Evolutionary conservation across 2,888 invertebrate genomes (phyloP), one percentile per base, ranked within the genome.

Genomic region (Tipula unca): DNA sequence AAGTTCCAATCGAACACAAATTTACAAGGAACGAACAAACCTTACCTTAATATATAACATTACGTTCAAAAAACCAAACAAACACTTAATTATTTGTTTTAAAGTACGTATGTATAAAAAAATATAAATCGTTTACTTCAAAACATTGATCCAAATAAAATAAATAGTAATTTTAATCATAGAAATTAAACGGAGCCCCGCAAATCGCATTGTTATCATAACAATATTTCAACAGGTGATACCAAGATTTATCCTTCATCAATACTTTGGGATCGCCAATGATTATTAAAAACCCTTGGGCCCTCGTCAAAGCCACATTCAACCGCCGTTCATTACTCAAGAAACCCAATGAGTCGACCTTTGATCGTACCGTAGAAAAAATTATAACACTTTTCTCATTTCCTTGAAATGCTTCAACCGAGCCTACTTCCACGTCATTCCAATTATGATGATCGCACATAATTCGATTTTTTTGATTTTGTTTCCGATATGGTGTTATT

Each of bases 371-470:
- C 0, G 96, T 96, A 0, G 96, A 94, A 85, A 97, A 93, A 8
- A 98, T 94, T 84, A 98, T 95, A 1, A 96, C 93, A 13, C 94
- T 92, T 89, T 95, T 95, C 90, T 98, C 97, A 87, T 95, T 95
- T 0, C 97, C 97, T 90, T 97, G 97, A 90, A 96, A 97, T 42
- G 94, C 93, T 90, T 98, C 97, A 0, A 96, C 96, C 0, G 97
- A 95, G 0, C 97, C 97, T 85, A 95, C 94, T 88, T 94, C 93
- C 5, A 96, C 91, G 4, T 92, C 89, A 87, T 88, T 87, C 88
- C 88, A 89, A 82, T 87, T 87, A 25, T 89, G 88, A 85, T 87
- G 87, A 86, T 88, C 88, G n/a, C 90, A 87, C 86, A 89, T 88
- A 85, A 89, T 88, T 86, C 89, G 89, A 86, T 91, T 91, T 85